Base-by-base conservation (phyloP, 2,797 vertebrate species). In the Rallus crepitans region DNA sequence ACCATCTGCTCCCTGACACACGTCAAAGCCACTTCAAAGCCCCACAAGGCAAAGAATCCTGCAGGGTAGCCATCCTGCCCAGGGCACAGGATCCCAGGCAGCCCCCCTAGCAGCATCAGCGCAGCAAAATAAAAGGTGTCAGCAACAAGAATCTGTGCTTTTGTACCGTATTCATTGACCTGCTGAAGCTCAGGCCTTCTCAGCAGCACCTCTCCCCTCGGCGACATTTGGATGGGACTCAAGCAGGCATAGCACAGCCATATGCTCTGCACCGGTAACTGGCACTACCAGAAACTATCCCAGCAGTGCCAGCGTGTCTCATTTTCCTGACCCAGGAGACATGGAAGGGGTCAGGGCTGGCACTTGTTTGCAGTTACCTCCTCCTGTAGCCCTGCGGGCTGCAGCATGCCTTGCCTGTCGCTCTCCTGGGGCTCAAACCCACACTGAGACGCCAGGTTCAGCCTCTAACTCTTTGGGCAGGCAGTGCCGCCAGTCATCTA, bases 21-120 rank as follows among this genome's bases (percentile, higher is more conserved):
- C 20, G 20, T 82, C 78, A 91, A 73, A 82, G 82, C 15, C 8
- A 8, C 64, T 87, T 95, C 79, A 94, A 96, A 94, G 71, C 28
- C 30, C 52, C 11, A 21, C 1, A 6, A 73, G 75, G 45, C 10
- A 7, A 75, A 40, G 53, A 85, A 77, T 64, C 33, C 64, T 84
- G 52, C n/a, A 40, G 50, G 25, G 9, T 77, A 73, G n/a, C 30
- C 35, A 53, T 33, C 1, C 7, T 3, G 2, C 47, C 11, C 40
- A 50, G 40, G 30, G 57, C 0, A 88, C 16, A 80, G 12, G 15
- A 77, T 28, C 18, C 55, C 2, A 2, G 39, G 23, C 66, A 91
- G 64, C 15, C 27, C 33, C 6, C 37, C 6, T 60, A 64, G 75
- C 18, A 80, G 42, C 75, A 91, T 15, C 59, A 68, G 65, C 64